Conservation (phyloP, 2,888 invertebrate genomes). For the Ectropis crepuscularia region DNA sequence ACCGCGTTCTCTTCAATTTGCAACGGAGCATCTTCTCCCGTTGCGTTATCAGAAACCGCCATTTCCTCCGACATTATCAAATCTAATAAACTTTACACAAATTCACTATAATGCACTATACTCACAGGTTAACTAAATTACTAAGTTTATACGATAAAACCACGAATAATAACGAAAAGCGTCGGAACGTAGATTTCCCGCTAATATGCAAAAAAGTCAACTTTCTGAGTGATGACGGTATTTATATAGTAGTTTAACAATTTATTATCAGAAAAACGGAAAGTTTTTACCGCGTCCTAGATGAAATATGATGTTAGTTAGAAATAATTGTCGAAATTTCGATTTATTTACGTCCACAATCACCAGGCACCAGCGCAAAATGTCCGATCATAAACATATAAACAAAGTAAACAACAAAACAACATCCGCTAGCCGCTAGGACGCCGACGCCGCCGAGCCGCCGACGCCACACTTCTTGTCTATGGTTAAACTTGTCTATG, state of each 20-base stretch:
- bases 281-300: not conserved
- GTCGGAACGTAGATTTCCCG: conserved; percentile 81
- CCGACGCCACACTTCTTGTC: too few relatives aligned
- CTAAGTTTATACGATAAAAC: conserved; percentile 50
- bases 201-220: conserved; percentile 68
- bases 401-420: too few relatives aligned
- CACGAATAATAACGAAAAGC: conserved; percentile 72
- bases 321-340: conserved; percentile 35
- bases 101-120: conserved; percentile 69
- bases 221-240: conserved; percentile 50
- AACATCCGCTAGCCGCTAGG: conserved; percentile 59
- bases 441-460: too few relatives aligned
- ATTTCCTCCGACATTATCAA: conserved; percentile 83
- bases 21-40: conserved; percentile 63
- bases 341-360: conserved; percentile 59
- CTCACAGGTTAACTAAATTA: conserved; percentile 74
- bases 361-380: conserved; percentile 74
- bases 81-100: conserved; percentile 64
- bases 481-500: too few relatives aligned
- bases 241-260: conserved; percentile 40
- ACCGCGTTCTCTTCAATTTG: conserved; percentile 57
- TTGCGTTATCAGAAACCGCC: conserved; percentile 78
- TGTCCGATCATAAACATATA: conserved; percentile 75
- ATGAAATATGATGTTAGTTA: not conserved
- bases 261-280: conserved; percentile 14